A percentile compares a stretch with the other conserved stretches of the same genome.
Conservation (phyloP, 2,888 invertebrate species). For the Eurytoma californica region DNA sequence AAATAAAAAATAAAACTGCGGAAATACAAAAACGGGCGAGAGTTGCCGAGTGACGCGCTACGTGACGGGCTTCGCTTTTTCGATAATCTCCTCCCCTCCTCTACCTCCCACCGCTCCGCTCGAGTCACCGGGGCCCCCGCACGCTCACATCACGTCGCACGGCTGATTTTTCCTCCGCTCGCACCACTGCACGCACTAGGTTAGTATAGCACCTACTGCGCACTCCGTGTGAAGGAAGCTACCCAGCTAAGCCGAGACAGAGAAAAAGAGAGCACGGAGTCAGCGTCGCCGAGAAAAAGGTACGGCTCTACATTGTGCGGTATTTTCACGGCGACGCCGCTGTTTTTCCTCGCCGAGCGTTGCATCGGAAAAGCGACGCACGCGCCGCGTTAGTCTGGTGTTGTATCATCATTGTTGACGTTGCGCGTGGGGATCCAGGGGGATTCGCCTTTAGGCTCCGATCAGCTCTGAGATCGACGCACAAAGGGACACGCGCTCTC, state of each 20-base stretch:
- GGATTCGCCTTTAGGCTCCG: no score
- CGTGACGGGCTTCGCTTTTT: constrained; percentile 2
- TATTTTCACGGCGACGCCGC: neutral
- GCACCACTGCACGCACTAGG: no score
- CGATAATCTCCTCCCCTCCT: neutral
- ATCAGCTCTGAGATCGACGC: neutral
- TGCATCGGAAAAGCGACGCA: neutral
- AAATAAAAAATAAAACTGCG: no score
- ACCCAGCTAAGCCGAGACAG: neutral
- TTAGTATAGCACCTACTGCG: neutral
- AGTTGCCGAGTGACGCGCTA: no score
- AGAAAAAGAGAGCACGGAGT: neutral
- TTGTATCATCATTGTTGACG: constrained; percentile 16
- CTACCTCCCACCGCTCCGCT: no score
- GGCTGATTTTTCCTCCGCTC: constrained; percentile 2
- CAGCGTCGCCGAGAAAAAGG: constrained; percentile 12
- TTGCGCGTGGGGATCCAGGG: neutral
- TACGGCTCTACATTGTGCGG: neutral
- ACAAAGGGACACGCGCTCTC: neutral
- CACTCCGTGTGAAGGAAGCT: no score
- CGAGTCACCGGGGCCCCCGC: no score
- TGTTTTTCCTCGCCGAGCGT: neutral
- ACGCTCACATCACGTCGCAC: neutral
- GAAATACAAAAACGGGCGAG: no score
- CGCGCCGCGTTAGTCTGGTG: constrained; percentile 9